Evolutionary conservation across 2,888 invertebrate species (phyloP).

Genomic region (Osmoderma eremita): DNA sequence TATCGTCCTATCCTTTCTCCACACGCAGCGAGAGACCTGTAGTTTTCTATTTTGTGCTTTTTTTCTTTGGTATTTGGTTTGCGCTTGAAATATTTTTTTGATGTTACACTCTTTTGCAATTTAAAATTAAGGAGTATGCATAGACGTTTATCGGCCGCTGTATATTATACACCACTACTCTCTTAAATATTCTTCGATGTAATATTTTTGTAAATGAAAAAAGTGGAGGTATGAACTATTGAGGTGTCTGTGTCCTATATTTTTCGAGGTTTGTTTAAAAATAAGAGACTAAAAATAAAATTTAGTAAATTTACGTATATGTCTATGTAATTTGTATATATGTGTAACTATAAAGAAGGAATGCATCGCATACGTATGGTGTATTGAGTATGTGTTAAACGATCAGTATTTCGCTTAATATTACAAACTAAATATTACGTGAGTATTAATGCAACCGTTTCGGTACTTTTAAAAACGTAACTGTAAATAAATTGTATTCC

Average conservation of each 20-base stretch:
- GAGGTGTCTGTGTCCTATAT: constrained; percentile 18
- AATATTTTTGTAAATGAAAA: constrained; percentile 24
- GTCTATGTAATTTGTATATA: constrained; percentile 27
- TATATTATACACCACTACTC: neutral
- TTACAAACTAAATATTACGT: constrained; percentile 11
- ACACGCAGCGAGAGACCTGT: too few relatives aligned
- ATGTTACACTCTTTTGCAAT: too few relatives aligned
- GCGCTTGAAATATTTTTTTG: too few relatives aligned
- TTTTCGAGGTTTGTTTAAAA: constrained; percentile 16
- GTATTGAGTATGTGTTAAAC: neutral
- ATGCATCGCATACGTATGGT: neutral
- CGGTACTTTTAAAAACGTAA: constrained; percentile 16
- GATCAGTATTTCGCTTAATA: constrained; percentile 10
- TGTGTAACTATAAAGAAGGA: neutral
- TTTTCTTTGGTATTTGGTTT: too few relatives aligned
- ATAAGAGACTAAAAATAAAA: constrained; percentile 13
- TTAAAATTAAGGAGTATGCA: neutral
- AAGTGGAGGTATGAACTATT: neutral
- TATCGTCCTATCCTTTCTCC: constrained; percentile 38
- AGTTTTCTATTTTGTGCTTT: too few relatives aligned
- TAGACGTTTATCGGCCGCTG: neutral
- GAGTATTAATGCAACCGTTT: constrained; percentile 20
- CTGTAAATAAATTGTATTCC: constrained; percentile 21
- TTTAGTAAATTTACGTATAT: constrained; percentile 16
- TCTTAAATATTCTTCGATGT: constrained; percentile 5